Percentiles rank a stretch among this genome's conserved stretches.
Evolutionary conservation across 2,888 invertebrate species (phyloP).

Genomic region (Heteropelma amictum): DNA sequence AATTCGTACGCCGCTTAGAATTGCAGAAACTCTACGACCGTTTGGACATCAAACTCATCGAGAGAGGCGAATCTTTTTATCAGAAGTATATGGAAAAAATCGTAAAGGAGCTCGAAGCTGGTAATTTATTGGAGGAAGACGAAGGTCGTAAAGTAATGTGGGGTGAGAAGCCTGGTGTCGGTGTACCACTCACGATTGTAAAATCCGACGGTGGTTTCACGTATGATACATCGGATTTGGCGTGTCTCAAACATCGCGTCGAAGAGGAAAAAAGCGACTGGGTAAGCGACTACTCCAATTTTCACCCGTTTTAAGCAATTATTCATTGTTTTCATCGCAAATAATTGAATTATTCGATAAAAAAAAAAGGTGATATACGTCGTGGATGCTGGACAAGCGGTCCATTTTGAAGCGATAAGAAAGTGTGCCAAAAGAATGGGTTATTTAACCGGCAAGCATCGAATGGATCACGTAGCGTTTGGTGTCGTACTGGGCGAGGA

Average conservation of each 20-base stretch:
- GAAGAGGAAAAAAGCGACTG: constrained; percentile 92
- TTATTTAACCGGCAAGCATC: constrained; percentile 83
- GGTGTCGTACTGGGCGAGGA: constrained; percentile 99
- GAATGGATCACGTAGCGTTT: constrained; percentile 95
- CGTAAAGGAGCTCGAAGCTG: constrained; percentile 85
- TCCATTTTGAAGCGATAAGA: constrained; percentile 87
- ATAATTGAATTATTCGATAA: too few species aligned
- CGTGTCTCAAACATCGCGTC: constrained; percentile 91
- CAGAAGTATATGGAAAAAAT: constrained; percentile 92
- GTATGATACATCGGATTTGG: constrained; percentile 99
- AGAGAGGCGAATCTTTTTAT: constrained; percentile 98
- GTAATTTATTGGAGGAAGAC: constrained; percentile 87
- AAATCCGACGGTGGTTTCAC: constrained; percentile 99
- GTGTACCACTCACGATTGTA: constrained; percentile 94
- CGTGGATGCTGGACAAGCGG: constrained; percentile 94
- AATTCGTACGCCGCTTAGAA: constrained; percentile 80
- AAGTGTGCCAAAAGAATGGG: constrained; percentile 89
- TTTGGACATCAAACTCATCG: constrained; percentile 86
- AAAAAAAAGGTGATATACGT: constrained; percentile 80
- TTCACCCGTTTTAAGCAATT: not conserved
- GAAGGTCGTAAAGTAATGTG: constrained; percentile 93
- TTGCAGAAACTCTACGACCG: constrained; percentile 94
- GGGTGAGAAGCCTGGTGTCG: constrained; percentile 82
- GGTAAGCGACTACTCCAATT: constrained; percentile 79
- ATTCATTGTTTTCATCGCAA: too few species aligned